Evolutionary conservation across 2,888 invertebrate species (phyloP), one percentile per base, ranked within the genome.

Genomic region (Netelia inedita): DNA sequence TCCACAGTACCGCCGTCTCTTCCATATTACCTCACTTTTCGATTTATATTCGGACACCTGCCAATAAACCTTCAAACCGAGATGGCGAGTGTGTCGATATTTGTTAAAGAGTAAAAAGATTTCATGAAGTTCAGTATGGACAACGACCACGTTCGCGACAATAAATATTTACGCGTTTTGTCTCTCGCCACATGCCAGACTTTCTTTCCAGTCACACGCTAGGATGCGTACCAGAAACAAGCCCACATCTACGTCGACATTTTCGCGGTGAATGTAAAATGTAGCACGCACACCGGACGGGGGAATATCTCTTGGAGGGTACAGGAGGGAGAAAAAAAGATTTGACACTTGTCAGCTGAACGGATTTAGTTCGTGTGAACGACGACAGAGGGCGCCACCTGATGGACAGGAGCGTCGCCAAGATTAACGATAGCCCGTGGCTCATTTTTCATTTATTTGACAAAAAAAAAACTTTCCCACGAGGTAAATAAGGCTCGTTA

Each of bases 1-100:
- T 95, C 93, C 98, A 94, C 83, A 99, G 95, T 89, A 98, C 96
- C 89, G 96, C 94, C 69, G 97, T 97, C 92, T 98, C 98, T 92
- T 98, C 98, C 97, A 98, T 97, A 63, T 65, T 79, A 94, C 89
- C 89, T 87, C 86, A 84, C 88, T 88, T 88, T 88, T 71, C 71
- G 23, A 55, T 43, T 35, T 71, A 28, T 75, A 16, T 19, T n/a
- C 14, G 23, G 21, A 69, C 57, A 66, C 65, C 2, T 46, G 14
- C 14, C 11, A 14, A 14, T 46, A 46, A 46, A 14, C 2, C 14
- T 46, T 46, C 2, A 46, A 46, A 14, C 8, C 11, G 14, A 14
- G 14, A 11, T 46, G 14, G 46, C 46, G 11, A 46, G 10, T 46
- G 2, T 14, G 46, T 46, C 46, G 46, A 14, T 46, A 5, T 5